These are phyloP conservation scores for Hyperoplus immaculatus DNA, from an alignment of 2,797 vertebrate species.

Conservation along the genomic window DNA sequence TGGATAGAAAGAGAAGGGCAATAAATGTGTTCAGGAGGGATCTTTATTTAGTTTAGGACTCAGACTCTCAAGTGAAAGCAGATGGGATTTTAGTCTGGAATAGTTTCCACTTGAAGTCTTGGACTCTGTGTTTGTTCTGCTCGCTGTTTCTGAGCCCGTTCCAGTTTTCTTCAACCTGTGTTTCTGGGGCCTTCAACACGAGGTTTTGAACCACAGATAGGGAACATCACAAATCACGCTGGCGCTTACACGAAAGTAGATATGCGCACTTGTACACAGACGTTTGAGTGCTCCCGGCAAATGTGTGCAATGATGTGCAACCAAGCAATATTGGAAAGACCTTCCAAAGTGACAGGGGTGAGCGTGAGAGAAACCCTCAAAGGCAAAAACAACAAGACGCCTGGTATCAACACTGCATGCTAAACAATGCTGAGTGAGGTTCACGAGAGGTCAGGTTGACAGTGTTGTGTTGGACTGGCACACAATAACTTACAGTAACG, in stretches of 20 bases:
- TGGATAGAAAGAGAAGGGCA: conserved; percentile 68
- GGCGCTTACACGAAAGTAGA: conserved; percentile 27
- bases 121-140: conserved; percentile 73
- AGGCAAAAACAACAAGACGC: conserved; percentile 59
- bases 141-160: conserved; percentile 71
- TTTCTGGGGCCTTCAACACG: conserved; percentile 58
- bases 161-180: conserved; percentile 74
- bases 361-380: conserved; percentile 63
- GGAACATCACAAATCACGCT: conserved; percentile 33
- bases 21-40: conserved; percentile 83
- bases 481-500: conserved; percentile 60
- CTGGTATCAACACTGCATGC: conserved; percentile 39
- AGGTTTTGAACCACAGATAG: conserved; percentile 51
- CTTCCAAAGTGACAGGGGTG: conserved; percentile 52
- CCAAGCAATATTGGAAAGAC: conserved; percentile 39
- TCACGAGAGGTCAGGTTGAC: conserved; percentile 63
- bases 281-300: conserved; percentile 4
- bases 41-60: conserved; percentile 88
- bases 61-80: conserved; percentile 87
- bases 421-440: conserved; percentile 67
- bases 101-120: conserved; percentile 89
- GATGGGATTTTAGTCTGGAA: conserved; percentile 83
- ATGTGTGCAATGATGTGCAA: conserved; percentile 37
- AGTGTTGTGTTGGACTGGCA: conserved; percentile 34
- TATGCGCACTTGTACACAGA: conserved; percentile 14